Evolutionary conservation across 2,797 vertebrate genomes (phyloP), one percentile per base, ranked within the genome.

Genomic region (Darevskia mixta): DNA sequence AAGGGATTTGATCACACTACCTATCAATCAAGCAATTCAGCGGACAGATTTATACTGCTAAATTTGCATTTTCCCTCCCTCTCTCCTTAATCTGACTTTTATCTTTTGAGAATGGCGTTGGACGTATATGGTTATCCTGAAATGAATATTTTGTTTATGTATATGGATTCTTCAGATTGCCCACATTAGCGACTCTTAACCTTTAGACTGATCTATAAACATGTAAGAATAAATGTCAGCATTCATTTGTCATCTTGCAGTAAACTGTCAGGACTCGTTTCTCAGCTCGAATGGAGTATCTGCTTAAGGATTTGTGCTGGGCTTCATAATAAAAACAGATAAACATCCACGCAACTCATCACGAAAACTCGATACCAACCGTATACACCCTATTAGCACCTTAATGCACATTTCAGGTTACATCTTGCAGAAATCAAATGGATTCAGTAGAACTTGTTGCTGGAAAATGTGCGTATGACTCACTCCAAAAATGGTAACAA

Each of bases 171-270:
- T 92, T 94, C 88, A 83, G 91, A 95, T 95, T 91, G 88, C 78
- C 85, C 23, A 0, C 91, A 92, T 95, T 95, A 96, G 95, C 80
- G 35, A 94, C 89, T 94, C 93, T 94, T 95, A 95, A 95, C 93
- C 94, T 95, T 95, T 95, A 93, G 94, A 93, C 94, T 95, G 95
- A 95, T 95, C 95, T 95, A 96, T 95, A 95, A 96, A 96, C 88
- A 94, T 69, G 83, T 93, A 95, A 95, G 95, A 95, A 93, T 95
- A 95, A 96, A 94, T 95, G 94, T 93, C 93, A 96, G 94, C 91
- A 94, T 96, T 95, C 95, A 95, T 96, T 96, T 96, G 90, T 95
- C 94, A 95, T 95, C 90, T 95, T 27, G 25, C 88, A 95, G 90
- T 89, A 91, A 95, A 94, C 94, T 95, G 93, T 95, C 94, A 96